phyloP scores from a whole-genome alignment of 2,888 invertebrate genomes.

The Leptopilina syphax region DNA sequence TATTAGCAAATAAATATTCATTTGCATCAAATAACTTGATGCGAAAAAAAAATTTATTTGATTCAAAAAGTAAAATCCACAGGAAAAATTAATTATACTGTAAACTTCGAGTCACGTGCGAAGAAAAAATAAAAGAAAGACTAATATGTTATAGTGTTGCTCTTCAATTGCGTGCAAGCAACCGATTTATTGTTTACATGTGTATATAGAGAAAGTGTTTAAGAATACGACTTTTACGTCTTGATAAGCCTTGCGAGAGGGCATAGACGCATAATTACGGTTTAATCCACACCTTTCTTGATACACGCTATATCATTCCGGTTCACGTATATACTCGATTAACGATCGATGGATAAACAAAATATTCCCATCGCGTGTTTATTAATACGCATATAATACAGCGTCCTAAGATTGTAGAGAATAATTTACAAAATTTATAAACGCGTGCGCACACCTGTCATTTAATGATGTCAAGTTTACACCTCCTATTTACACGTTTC shows the following conservation, averaged over 20 bases:
- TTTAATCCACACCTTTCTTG: constrained; percentile 35
- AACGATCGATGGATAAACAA: constrained; percentile 36
- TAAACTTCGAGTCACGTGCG: neutral
- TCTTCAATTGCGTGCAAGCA: constrained; percentile 21
- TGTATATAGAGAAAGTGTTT: neutral
- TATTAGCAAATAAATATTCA: no score
- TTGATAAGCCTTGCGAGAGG: constrained; percentile 27
- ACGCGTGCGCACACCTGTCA: neutral
- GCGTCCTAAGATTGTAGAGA: neutral
- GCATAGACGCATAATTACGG: constrained; percentile 32
- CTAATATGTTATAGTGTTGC: neutral
- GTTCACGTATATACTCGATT: constrained; percentile 16
- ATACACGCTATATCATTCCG: constrained; percentile 31
- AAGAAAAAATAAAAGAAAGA: neutral
- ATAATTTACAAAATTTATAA: constrained; percentile 22
- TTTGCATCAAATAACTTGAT: no score
- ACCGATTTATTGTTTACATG: neutral
- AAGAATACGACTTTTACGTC: constrained; percentile 20
- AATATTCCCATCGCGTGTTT: constrained; percentile 20
- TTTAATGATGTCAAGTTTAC: constrained; percentile 6
- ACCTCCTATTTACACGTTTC: neutral
- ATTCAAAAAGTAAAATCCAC: neutral
- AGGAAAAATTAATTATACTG: neutral
- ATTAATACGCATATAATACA: no score
- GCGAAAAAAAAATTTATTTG: no score